These are phyloP conservation scores for Ploceus nigricollis DNA, from an alignment of 2,113 vertebrate genomes.

Conservation along the genomic window DNA sequence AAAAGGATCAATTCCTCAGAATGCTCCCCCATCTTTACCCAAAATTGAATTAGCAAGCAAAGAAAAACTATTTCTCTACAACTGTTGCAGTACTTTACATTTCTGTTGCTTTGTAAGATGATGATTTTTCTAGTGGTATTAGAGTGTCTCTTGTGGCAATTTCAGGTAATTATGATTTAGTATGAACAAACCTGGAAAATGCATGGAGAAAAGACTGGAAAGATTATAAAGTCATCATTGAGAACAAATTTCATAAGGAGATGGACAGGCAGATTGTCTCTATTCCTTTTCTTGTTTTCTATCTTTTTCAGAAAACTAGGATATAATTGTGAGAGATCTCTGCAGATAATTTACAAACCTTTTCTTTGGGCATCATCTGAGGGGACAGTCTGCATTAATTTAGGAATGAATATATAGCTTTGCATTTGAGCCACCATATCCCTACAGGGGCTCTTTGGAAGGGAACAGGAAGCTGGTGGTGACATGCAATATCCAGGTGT, in stretches of 20 bases:
- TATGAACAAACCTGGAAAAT: neutral
- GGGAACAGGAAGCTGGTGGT: neutral
- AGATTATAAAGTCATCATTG: neutral
- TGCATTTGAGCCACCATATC: neutral
- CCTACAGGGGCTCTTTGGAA: neutral
- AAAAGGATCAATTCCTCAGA: neutral
- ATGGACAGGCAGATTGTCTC: neutral
- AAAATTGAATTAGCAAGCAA: neutral
- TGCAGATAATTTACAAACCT: neutral
- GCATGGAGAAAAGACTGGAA: neutral
- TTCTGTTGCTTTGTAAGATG: neutral
- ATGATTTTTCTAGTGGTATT: constrained; percentile 41
- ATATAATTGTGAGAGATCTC: neutral
- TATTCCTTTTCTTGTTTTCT: neutral
- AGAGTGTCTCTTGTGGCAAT: constrained; percentile 63
- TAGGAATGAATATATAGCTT: neutral
- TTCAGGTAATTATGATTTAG: constrained; percentile 43
- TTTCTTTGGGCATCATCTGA: neutral
- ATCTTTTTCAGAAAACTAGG: neutral
- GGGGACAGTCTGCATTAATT: neutral
- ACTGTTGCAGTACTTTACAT: neutral
- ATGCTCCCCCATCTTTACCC: neutral
- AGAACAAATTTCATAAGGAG: neutral
- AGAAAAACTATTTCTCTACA: neutral
- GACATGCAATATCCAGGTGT: neutral